Evolutionary conservation across 1,140 invertebrate species (phyloP), one percentile per base, ranked within the genome.

Genomic region (Dreissena polymorpha): DNA sequence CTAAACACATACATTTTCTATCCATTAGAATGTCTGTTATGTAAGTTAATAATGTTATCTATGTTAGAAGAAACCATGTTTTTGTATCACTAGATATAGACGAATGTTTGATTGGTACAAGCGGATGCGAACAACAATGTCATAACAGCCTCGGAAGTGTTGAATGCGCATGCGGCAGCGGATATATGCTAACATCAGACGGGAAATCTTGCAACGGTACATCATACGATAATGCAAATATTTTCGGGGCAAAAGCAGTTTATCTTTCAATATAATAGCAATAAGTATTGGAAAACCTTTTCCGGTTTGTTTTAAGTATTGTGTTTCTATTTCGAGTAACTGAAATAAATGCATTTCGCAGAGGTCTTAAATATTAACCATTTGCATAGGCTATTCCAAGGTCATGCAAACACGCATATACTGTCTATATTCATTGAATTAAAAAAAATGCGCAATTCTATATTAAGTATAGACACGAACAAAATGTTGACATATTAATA

Each of bases 131-230:
- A 8, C 85, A 88, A 16, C 25, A 63, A 18, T 89, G 88, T 83
- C 73, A 74, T 13, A 88, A 89, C 69, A 86, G 83, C 16, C 25
- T 53, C 18, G 88, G 87, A 57, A 53, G 79, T n/a, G 86, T 77
- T 63, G 25, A 21, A 0, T 89, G 88, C 68, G 83, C 77, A 13
- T 89, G 88, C 63, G 23, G 60, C 27, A 5, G 49, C 14, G 87
- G 86, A 3, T 86, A 78, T 63, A 73, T 49, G 13, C 81, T 88
- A 16, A 55, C 73, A 18, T 60, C 72, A n/a, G 83, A 87, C 49
- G 39, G 10, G 10, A 39, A 55, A 13, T 67, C 51, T 0, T 88
- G 87, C 81, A 53, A 18, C 65, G 86, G 86, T 85, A 75, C 10
- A 65, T 68, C 21, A 23, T 2, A n/a, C 21, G 6, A n/a, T n/a